Conservation (phyloP, 2,888 invertebrate species). For the Halictus quadricinctus region DNA sequence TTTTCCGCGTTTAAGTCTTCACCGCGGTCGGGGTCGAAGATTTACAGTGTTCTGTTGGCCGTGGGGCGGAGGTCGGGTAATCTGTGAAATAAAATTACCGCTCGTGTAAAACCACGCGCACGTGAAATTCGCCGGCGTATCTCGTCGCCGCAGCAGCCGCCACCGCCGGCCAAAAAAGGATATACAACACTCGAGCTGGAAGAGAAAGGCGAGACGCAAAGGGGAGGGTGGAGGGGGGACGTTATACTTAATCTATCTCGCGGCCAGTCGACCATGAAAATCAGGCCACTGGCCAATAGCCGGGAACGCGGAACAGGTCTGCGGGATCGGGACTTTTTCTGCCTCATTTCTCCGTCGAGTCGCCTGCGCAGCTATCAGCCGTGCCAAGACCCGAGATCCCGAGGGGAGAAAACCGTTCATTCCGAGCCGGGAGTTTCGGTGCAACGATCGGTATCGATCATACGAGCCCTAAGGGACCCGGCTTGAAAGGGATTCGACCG, state of each 20-base stretch:
- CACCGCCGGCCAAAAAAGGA: neutral
- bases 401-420: neutral
- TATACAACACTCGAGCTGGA: neutral
- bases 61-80: neutral
- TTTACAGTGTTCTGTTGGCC: neutral
- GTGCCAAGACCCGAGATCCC: neutral
- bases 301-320: conserved; percentile 60
- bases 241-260: conserved; percentile 64
- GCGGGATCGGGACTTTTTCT: conserved; percentile 62
- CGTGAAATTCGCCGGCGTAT: conserved; percentile 51
- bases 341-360: conserved; percentile 64
- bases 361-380: conserved; percentile 34
- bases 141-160: conserved; percentile 27
- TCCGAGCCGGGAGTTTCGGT: neutral
- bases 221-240: neutral
- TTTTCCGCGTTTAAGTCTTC: neutral
- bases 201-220: conserved; percentile 40
- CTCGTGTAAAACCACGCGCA: conserved; percentile 26
- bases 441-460: conserved; percentile 33
- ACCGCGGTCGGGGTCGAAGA: neutral
- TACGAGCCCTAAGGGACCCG: neutral
- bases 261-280: conserved; percentile 70
- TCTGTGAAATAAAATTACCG: neutral
- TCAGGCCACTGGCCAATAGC: conserved; percentile 76
- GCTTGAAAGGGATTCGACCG: neutral